A percentile compares a stretch with the other conserved stretches of the same genome.
phyloP scores from a whole-genome alignment of 1,140 invertebrate species.

The Drosophila quadrilineata region DNA sequence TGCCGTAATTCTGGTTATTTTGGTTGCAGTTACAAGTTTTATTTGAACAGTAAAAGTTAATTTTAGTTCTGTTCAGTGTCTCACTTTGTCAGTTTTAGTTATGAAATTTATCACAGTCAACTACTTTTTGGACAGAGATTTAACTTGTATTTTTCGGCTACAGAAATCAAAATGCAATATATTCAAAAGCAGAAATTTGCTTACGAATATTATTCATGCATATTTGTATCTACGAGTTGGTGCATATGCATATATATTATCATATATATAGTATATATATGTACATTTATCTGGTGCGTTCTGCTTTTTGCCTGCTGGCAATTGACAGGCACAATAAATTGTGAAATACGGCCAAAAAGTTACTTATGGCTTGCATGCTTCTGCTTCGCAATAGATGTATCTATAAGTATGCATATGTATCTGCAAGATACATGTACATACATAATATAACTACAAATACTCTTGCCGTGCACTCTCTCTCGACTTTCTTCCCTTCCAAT shows the following conservation, averaged over 20 bases:
- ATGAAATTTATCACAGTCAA: conserved; percentile 14
- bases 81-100: too few relatives aligned
- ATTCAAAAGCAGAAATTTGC: conserved; percentile 63
- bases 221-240: conserved; percentile 7
- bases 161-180: conserved; percentile 64
- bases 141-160: conserved; percentile 6
- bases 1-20: too few relatives aligned
- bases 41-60: too few relatives aligned
- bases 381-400: conserved; percentile 3
- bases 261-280: conserved; percentile 21
- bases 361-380: conserved; percentile 24
- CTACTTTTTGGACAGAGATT: conserved; percentile 13
- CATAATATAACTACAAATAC: conserved; percentile 46
- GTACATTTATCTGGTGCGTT: neutral
- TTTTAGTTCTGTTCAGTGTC: too few relatives aligned
- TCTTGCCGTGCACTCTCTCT: neutral
- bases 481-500: neutral
- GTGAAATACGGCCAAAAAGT: conserved; percentile 67
- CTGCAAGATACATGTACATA: conserved; percentile 29
- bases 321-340: conserved; percentile 78
- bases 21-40: too few relatives aligned
- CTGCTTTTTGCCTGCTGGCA: conserved; percentile 47
- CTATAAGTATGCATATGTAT: conserved; percentile 2
- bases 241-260: neutral
- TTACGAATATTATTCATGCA: conserved; percentile 23